Base-by-base conservation (phyloP, 92 coral and sea anemone genomes). In the Bergia sp. region DNA sequence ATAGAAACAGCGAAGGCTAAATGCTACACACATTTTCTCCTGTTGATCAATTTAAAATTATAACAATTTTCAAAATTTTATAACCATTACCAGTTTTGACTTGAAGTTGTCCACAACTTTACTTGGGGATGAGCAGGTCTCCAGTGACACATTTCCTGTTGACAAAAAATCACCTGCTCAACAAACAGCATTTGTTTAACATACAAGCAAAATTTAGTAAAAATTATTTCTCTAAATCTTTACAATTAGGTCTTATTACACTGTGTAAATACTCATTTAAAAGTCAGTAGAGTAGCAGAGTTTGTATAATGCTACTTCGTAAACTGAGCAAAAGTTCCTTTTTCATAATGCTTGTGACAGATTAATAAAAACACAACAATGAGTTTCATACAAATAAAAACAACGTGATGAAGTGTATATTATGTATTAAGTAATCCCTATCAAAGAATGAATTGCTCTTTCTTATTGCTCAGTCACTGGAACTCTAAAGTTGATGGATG, bases 41-140 rank as follows among this genome's bases (percentile, higher is more conserved):
- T 0, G 9, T 45, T 5, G 8, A 45, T 74, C 13, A 7, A 29
- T 29, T 71, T n/a, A 4, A 71, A 65, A 58, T 18, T 38, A 44
- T n/a, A 38, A 43, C 23, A 0, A 4, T 1, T 18, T 29, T 29
- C 29, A 29, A 29, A 78, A 4, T 21, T n/a, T 78, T 7, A 73
- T 36, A 23, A 38, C 41, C 50, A 73, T 81, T 89, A 95, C 98
- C 96, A 93, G 77, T 85, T 95, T 95, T 44, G 98, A 95, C 55
- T 94, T 95, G 86, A 82, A 92, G 83, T 95, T 93, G 42, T 95
- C 98, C 66, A 65, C 90, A 20, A 96, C 98, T 82, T 95, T 95
- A 89, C 98, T 92, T 89, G 98, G 98, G 18, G 98, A 95, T 66
- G 95, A 91, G 58, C 98, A 95, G 75, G 92, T 85, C 79, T 95